Evolutionary conservation across 2,797 vertebrate genomes (phyloP).

Genomic region (Gymnoscopelus braueri): DNA sequence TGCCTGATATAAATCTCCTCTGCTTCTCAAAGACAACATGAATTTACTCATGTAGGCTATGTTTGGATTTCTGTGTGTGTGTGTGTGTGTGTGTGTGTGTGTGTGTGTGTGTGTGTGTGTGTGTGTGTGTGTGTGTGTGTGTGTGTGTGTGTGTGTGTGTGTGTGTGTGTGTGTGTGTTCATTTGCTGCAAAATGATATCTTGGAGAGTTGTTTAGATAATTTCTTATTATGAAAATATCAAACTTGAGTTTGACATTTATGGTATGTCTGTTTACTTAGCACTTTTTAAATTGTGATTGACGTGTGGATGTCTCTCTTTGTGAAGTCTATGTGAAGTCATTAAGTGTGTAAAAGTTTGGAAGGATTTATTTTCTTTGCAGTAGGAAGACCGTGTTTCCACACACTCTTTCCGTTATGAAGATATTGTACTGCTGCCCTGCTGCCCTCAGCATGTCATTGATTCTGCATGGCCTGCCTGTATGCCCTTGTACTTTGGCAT

Average conservation of each 20-base stretch:
- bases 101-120: background rate
- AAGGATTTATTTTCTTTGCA: too few species aligned
- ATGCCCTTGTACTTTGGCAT: constrained; percentile 33
- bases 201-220: too few species aligned
- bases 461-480: constrained; percentile 35
- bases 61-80: constrained; percentile 15
- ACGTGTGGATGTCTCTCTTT: too few species aligned
- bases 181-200: constrained; percentile 9
- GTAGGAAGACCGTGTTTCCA: too few species aligned
- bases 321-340: too few species aligned
- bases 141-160: constrained; percentile 8
- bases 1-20: constrained; percentile 53
- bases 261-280: background rate
- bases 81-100: constrained; percentile 4
- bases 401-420: too few species aligned
- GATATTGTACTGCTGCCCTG: constrained; percentile 7
- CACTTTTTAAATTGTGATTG: too few species aligned
- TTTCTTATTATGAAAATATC: too few species aligned
- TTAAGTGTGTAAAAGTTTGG: too few species aligned
- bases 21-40: constrained; percentile 34
- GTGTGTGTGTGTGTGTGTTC: constrained; percentile 12
- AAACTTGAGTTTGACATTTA: background rate
- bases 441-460: constrained; percentile 22
- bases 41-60: constrained; percentile 42
- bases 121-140: constrained; percentile 2